Base-by-base conservation (phyloP, 1,140 invertebrate genomes). In the Drosophila novamexicana region DNA sequence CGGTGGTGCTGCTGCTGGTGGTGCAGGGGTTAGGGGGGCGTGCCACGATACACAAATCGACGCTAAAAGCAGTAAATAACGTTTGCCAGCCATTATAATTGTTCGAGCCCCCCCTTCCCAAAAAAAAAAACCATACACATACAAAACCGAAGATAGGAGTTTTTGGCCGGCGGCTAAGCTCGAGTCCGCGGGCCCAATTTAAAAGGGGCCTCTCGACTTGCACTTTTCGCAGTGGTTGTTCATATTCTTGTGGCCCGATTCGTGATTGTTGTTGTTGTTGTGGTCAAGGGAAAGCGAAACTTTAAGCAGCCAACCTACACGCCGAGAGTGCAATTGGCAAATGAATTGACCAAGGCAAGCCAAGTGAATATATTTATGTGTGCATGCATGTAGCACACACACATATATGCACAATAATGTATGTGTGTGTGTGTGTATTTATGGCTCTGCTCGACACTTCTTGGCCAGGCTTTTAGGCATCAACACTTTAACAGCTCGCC, bases 11-110 rank as follows among this genome's bases (percentile, higher is more conserved):
- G 7, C 5, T 12, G 49, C 12, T 42, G 29, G 22, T 34, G 22
- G 18, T 36, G 18, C 32, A 7, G 44, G 12, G n/a, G 39, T 5
- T n/a, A 16, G 37, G 59, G 59, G 77, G 78, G 77, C 72, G 79
- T 76, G 63, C 16, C 73, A 47, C 66, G 32, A 72, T 49, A 76
- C 54, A 76, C 72, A 78, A 78, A 81, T 81, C 77, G 73, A 56
- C 65, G 72, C 67, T 76, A 79, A 81, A 75, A 68, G 79, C 77
- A 65, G 66, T 72, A 72, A 69, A 77, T 74, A 74, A 72, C 62
- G 44, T 72, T 66, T 63, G 32, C 39, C 47, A 47, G 47, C 32
- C 58, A 77, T 67, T 77, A 77, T 66, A 66, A 65, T 72, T 73
- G 64, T 59, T 67, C 54, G 47, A 49, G 32, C 18, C 18, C 18